Conservation (phyloP, 2,888 invertebrate species). For the Noctua janthina region DNA sequence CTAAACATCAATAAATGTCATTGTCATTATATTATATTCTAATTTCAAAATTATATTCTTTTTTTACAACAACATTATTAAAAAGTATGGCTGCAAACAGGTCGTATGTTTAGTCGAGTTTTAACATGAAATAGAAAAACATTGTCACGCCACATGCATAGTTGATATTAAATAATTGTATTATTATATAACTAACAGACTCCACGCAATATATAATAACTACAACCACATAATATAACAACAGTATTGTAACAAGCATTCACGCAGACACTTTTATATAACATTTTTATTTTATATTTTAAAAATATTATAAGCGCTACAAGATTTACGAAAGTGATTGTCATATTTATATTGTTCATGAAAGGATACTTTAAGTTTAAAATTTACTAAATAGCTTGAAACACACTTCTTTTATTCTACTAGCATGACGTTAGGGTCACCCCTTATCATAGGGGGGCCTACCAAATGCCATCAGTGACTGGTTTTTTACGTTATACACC, state of each 20-base stretch:
- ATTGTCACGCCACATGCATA: conserved; percentile 54
- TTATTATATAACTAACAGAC: conserved; percentile 31
- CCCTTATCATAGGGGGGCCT: conserved; percentile 40
- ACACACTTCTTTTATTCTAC: conserved; percentile 4
- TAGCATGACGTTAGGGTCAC: conserved; percentile 5
- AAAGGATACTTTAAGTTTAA: conserved; percentile 24
- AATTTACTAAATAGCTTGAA: conserved; percentile 36
- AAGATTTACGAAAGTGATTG: conserved; percentile 64
- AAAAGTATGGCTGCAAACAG: conserved; percentile 16
- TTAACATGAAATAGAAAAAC: conserved; percentile 46
- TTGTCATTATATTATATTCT: conserved; percentile 31
- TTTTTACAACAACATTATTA: conserved; percentile 42
- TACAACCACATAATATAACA: conserved; percentile 53
- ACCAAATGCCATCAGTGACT: conserved; percentile 1
- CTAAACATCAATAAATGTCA: conserved; percentile 53
- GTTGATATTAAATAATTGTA: conserved; percentile 32
- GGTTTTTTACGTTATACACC: not conserved
- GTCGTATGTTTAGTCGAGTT: conserved; percentile 59
- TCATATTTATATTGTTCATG: conserved; percentile 36
- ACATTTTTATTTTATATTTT: conserved; percentile 49
- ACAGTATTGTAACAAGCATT: conserved; percentile 57
- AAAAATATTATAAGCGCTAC: conserved; percentile 56
- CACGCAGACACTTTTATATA: conserved; percentile 45
- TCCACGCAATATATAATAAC: conserved; percentile 41
- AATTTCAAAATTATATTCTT: conserved; percentile 47